Conservation (phyloP, 2,113 vertebrate species). For the Furnarius figulus region DNA sequence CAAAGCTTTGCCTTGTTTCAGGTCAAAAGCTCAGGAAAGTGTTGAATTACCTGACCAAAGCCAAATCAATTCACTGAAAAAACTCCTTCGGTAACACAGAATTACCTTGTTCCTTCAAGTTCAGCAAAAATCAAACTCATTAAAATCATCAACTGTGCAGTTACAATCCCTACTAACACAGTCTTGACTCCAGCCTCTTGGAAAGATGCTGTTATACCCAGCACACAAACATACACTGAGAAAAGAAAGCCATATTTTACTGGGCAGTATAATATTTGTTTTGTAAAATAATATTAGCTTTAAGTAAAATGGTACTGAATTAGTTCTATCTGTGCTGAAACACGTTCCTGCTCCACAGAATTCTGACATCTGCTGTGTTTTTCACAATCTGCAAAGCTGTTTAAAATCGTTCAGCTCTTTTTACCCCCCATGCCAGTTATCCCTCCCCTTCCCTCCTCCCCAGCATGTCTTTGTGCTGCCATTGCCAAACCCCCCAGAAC, state of each 20-base stretch:
- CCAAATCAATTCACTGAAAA: not conserved
- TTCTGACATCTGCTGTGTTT: not conserved
- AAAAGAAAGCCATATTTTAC: not conserved
- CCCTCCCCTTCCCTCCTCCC: not conserved
- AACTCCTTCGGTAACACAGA: not conserved
- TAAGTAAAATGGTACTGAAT: not conserved
- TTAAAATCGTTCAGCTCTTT: not conserved
- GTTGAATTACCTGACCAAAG: not conserved
- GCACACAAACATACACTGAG: not conserved
- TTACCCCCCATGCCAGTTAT: not conserved
- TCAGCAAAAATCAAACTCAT: not conserved
- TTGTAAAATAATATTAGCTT: not conserved
- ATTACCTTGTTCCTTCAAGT: not conserved
- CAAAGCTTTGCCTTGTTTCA: conserved; percentile 4
- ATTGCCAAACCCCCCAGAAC: not conserved
- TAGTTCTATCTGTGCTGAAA: not conserved
- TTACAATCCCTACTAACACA: not conserved
- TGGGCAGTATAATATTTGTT: not conserved
- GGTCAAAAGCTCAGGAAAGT: not conserved
- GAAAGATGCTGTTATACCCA: not conserved
- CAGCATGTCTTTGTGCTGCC: not conserved
- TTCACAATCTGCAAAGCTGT: too few relatives aligned
- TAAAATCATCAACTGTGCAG: not conserved
- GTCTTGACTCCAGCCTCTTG: not conserved
- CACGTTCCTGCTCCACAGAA: not conserved